Conservation (phyloP, 2,888 invertebrate genomes). For the Latrodectus hesperus region DNA sequence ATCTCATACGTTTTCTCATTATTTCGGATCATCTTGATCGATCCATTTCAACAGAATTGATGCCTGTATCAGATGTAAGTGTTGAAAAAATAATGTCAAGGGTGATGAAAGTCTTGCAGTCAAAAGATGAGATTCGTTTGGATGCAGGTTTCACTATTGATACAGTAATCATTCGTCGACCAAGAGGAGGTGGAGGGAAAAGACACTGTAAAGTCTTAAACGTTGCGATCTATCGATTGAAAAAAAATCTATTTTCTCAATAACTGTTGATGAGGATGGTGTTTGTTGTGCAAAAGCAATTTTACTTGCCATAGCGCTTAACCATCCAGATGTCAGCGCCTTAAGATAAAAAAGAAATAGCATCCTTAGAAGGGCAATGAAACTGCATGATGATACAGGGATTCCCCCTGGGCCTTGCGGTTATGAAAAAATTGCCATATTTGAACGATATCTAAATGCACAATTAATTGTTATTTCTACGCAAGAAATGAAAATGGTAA, state of each 20-base stretch:
- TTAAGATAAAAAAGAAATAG: background rate
- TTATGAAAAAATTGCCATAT: constrained; percentile 5
- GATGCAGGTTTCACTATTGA: background rate
- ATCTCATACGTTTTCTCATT: background rate
- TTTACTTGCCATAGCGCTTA: background rate
- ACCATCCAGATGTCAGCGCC: background rate
- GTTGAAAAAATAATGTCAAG: background rate
- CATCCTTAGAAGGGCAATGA: background rate
- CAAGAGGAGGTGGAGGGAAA: background rate
- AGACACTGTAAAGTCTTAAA: too few species aligned
- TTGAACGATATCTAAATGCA: background rate
- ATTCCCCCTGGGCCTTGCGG: constrained; percentile 9
- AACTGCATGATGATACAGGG: background rate
- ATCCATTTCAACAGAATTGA: background rate
- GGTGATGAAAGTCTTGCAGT: constrained; percentile 13
- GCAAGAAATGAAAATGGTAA: too few species aligned
- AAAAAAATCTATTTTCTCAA: background rate
- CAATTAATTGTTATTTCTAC: too few species aligned
- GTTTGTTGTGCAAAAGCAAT: constrained; percentile 26
- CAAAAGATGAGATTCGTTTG: constrained; percentile 14
- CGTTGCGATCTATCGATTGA: background rate
- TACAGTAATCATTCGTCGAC: background rate
- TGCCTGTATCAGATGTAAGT: background rate
- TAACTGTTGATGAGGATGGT: background rate
- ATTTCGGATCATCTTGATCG: background rate